phyloP scores from a whole-genome alignment of 2,113 vertebrate genomes.

The Tupaia tana region DNA sequence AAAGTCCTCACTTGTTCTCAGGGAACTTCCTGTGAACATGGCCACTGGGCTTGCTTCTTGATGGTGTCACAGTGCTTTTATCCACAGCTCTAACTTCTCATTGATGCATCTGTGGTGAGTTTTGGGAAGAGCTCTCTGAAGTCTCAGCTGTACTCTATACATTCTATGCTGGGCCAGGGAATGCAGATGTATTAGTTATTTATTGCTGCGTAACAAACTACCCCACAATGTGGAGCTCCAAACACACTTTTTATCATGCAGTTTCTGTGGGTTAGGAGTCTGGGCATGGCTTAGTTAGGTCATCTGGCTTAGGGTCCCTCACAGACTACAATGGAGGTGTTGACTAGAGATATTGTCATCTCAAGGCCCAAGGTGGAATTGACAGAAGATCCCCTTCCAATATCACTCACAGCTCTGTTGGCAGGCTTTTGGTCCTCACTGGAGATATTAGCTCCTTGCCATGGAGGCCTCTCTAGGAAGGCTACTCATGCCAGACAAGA shows the following conservation, averaged over 20 bases:
- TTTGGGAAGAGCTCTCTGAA: background rate
- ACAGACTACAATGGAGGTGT: background rate
- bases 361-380: background rate
- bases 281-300: background rate
- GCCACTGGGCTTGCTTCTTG: background rate
- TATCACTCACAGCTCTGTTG: background rate
- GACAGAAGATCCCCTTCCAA: background rate
- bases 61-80: background rate
- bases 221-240: background rate
- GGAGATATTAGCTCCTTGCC: background rate
- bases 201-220: background rate
- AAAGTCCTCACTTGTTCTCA: background rate
- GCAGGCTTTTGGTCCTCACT: background rate
- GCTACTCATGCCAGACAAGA: accelerated
- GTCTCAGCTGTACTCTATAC: background rate
- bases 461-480: accelerated
- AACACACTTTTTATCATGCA: accelerated
- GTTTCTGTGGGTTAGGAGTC: background rate
- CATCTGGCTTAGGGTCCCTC: background rate
- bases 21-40: background rate
- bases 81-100: background rate
- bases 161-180: background rate
- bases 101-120: background rate
- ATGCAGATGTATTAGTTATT: background rate
- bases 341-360: background rate